Evolutionary conservation across 2,113 vertebrate genomes (phyloP).

Genomic region (Polyodon spathula): DNA sequence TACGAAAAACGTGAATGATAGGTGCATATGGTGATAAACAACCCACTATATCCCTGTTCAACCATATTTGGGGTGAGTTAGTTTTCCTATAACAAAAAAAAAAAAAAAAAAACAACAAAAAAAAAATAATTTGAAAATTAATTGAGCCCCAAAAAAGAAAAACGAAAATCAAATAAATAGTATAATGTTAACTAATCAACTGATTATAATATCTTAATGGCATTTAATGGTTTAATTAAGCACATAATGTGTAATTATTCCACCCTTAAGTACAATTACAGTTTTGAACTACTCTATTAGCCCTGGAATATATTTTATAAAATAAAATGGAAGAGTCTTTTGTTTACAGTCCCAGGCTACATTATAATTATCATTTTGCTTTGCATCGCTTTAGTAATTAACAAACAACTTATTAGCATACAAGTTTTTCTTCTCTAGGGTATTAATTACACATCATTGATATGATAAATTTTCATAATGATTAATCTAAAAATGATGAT

Average conservation of each 20-base stretch:
- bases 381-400: slow-evolving; percentile 71
- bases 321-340: slow-evolving; percentile 4
- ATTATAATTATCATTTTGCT: slow-evolving; percentile 70
- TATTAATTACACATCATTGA: slow-evolving; percentile 76
- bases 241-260: not conserved
- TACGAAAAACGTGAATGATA: no score
- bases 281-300: not conserved
- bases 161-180: no score
- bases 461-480: slow-evolving; percentile 69
- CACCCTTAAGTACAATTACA: not conserved
- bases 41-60: no score
- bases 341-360: slow-evolving; percentile 67
- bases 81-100: no score
- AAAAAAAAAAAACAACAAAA: no score
- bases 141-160: no score
- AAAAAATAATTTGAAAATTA: no score
- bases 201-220: not conserved
- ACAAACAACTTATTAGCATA: slow-evolving; percentile 68
- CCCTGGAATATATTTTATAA: not conserved
- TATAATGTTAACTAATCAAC: not conserved
- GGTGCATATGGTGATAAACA: no score
- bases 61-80: no score
- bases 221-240: not conserved
- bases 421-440: slow-evolving; percentile 59
- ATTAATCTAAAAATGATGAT: slow-evolving; percentile 68